A percentile compares a stretch with the other conserved stretches of the same genome.
These are phyloP conservation scores for Silvanus unidentatus DNA, from an alignment of 2,888 invertebrate species.

Conservation along the genomic window DNA sequence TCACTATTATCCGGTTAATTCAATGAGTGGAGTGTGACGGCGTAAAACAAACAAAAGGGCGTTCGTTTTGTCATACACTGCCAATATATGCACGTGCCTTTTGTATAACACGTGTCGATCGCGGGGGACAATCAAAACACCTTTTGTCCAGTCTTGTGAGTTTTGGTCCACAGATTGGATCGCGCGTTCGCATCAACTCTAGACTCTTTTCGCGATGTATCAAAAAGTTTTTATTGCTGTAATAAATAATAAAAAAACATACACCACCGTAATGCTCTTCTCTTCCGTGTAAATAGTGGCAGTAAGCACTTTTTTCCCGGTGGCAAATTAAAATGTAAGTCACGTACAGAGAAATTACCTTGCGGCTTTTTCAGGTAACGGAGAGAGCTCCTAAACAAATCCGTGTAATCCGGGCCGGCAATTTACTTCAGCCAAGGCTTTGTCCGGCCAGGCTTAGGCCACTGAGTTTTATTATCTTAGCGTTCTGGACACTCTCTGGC, in stretches of 20 bases:
- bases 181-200: neutral
- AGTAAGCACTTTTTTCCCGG: too few species aligned
- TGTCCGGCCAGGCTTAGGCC: conserved; percentile 43
- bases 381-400: conserved; percentile 45
- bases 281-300: too few species aligned
- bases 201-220: too few species aligned
- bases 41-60: conserved; percentile 38
- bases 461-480: conserved; percentile 48
- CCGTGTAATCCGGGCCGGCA: conserved; percentile 46
- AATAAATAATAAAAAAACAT: too few species aligned
- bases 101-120: conserved; percentile 14
- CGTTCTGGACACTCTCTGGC: conserved; percentile 16
- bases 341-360: conserved; percentile 28
- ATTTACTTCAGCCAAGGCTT: conserved; percentile 47
- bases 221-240: too few species aligned
- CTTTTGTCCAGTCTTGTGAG: too few species aligned
- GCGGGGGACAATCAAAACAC: conserved; percentile 2
- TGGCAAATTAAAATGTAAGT: conserved; percentile 15
- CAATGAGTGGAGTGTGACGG: conserved; percentile 39
- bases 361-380: conserved; percentile 27
- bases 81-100: conserved; percentile 21
- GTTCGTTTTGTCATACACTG: conserved; percentile 3
- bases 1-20: conserved; percentile 39
- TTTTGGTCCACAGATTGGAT: too few species aligned
- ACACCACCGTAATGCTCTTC: too few species aligned